phyloP scores from a whole-genome alignment of 2,113 vertebrate genomes.

The Climacteris rufus region DNA sequence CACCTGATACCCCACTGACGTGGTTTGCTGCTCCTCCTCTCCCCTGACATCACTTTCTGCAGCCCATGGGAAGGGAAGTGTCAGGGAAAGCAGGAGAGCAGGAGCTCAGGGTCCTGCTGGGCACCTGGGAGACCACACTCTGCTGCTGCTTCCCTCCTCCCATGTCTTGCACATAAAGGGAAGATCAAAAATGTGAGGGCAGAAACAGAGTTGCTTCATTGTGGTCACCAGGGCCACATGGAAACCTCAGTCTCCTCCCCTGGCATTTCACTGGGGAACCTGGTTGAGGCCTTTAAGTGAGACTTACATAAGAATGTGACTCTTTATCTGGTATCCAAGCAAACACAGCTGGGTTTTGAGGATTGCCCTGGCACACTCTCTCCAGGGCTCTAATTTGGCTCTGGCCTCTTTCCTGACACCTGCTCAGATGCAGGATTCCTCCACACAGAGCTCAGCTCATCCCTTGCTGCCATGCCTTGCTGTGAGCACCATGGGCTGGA shows the following conservation, averaged over 20 bases:
- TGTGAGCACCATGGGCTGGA: not conserved
- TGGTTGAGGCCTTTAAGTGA: not conserved
- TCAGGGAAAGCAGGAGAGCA: not conserved
- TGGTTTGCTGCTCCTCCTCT: not conserved
- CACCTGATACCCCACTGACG: not conserved
- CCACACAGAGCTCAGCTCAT: rapidly evolving
- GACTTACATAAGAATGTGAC: not conserved
- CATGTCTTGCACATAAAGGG: not conserved
- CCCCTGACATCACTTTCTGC: not conserved
- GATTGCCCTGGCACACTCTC: not conserved
- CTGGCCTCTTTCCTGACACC: not conserved
- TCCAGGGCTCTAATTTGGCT: not conserved
- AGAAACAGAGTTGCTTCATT: not conserved
- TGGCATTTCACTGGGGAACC: not conserved
- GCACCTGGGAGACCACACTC: not conserved
- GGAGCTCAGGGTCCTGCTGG: not conserved
- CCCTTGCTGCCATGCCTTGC: not conserved
- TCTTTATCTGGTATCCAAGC: not conserved
- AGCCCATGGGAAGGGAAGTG: not conserved
- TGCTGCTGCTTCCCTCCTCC: not conserved
- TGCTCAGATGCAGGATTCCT: not conserved
- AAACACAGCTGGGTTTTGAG: not conserved
- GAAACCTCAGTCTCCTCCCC: not conserved
- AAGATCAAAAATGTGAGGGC: not conserved
- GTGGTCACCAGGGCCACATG: not conserved